phyloP scores from a whole-genome alignment of 2,888 invertebrate species.

The Papilio gigon region DNA sequence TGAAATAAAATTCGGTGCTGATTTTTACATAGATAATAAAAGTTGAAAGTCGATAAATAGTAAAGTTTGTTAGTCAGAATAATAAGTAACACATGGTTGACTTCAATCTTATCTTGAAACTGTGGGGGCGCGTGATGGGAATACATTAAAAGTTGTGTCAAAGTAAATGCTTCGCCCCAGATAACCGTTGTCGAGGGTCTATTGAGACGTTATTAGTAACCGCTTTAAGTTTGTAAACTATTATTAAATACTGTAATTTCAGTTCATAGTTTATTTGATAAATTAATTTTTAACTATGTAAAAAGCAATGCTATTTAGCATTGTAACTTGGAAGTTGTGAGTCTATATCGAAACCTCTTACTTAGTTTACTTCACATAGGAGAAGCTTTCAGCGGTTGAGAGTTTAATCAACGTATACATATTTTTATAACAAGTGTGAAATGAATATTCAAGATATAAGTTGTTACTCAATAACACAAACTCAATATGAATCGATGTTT shows the following conservation, averaged over 20 bases:
- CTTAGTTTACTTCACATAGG: neutral
- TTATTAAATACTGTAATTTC: too few relatives aligned
- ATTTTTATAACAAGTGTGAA: neutral
- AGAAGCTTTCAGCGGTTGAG: neutral
- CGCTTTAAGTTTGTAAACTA: slow-evolving; percentile 8
- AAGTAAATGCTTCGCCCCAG: slow-evolving; percentile 36
- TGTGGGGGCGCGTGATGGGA: slow-evolving; percentile 52
- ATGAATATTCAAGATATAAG: neutral
- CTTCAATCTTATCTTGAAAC: slow-evolving; percentile 26
- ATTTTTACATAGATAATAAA: neutral
- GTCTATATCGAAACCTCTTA: neutral
- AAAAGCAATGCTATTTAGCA: neutral
- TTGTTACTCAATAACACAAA: neutral
- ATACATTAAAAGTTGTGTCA: slow-evolving; percentile 51
- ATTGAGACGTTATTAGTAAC: neutral
- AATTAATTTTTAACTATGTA: neutral
- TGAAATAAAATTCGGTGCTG: neutral
- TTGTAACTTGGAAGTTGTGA: neutral
- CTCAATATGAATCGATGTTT: neutral
- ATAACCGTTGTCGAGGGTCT: slow-evolving; percentile 30
- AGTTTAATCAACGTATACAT: neutral
- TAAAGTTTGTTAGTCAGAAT: neutral
- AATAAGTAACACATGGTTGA: slow-evolving; percentile 16
- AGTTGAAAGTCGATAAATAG: neutral
- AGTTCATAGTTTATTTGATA: neutral